Percentiles rank a stretch among this genome's conserved stretches.
phyloP scores from a whole-genome alignment of 2,888 invertebrate genomes.

The Julus scandinavius region DNA sequence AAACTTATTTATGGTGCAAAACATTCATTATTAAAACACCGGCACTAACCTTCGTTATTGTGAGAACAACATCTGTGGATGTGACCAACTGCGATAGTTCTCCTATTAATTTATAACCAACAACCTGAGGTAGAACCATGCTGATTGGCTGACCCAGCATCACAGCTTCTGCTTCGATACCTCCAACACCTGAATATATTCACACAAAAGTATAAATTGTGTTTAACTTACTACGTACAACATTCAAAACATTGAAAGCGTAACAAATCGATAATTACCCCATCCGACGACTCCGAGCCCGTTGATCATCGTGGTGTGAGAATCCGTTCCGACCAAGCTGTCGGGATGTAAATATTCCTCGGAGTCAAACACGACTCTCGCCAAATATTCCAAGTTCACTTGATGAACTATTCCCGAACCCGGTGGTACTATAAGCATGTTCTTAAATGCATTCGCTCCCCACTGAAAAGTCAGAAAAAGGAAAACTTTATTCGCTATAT shows the following conservation, averaged over 20 bases:
- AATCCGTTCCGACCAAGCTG: constrained; percentile 96
- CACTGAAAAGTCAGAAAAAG: constrained; percentile 73
- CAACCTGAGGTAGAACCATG: constrained; percentile 95
- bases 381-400: constrained; percentile 95
- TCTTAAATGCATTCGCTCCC: constrained; percentile 95
- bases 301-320: constrained; percentile 99
- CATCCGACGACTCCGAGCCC: constrained; percentile 96
- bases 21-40: background rate
- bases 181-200: constrained; percentile 68
- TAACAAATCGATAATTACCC: constrained; percentile 72
- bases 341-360: constrained; percentile 81
- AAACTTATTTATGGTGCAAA: background rate
- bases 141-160: constrained; percentile 98
- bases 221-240: too few species aligned
- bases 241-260: too few species aligned
- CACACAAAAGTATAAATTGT: too few species aligned
- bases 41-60: constrained; percentile 86
- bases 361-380: constrained; percentile 82
- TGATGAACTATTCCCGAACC: constrained; percentile 99
- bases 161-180: constrained; percentile 98
- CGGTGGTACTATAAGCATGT: constrained; percentile 97
- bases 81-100: constrained; percentile 84
- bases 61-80: constrained; percentile 96
- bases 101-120: constrained; percentile 91
- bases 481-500: background rate